Base-by-base conservation (phyloP, 1,140 invertebrate species). In the Drosophila truncata region DNA sequence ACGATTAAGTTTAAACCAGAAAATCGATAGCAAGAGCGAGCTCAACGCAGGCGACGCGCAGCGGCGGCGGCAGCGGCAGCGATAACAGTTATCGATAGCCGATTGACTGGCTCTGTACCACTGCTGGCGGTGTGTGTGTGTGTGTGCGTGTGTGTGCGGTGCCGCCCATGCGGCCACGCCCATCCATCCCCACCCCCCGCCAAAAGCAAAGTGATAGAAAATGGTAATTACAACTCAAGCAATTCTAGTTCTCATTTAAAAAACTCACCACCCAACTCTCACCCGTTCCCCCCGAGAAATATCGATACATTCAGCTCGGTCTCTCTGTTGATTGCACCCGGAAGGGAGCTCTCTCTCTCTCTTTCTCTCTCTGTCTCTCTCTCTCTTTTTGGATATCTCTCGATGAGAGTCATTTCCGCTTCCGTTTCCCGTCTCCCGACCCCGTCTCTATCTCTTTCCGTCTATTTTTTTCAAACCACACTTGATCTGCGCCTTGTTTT, bases 181-280 rank as follows among this genome's bases (percentile, higher is more conserved):
- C 80, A 86, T 76, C 84, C 78, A 78, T 77, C 78, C 79, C 80
- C 77, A 82, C 87, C 84, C 75, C 76, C 66, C 47, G 52, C 73
- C 59, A 65, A 88, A 71, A 74, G 75, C 79, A 92, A 90, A 92
- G 91, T 91, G 88, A 91, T 92, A 92, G 86, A 92, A 92, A 91
- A 92, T 92, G 91, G 91, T 92, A 92, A 92, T 92, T 92, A 92
- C 81, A 84, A 86, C 71, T 66, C 71, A 82, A 82, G 66, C 77
- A 90, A 90, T 84, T 78, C 73, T 90, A 88, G 74, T 81, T 73
- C 76, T 62, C 52, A 76, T 76, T 66, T 58, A 52, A 65, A 59
- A 29, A 76, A 54, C 23, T 63, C 70, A 72, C 66, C 52, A 60
- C 35, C 66, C 54, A 55, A 59, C 69, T 72, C 29, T 72, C 44